phyloP scores from a whole-genome alignment of 2,888 invertebrate genomes.

The Linnaemya tessellans region DNA sequence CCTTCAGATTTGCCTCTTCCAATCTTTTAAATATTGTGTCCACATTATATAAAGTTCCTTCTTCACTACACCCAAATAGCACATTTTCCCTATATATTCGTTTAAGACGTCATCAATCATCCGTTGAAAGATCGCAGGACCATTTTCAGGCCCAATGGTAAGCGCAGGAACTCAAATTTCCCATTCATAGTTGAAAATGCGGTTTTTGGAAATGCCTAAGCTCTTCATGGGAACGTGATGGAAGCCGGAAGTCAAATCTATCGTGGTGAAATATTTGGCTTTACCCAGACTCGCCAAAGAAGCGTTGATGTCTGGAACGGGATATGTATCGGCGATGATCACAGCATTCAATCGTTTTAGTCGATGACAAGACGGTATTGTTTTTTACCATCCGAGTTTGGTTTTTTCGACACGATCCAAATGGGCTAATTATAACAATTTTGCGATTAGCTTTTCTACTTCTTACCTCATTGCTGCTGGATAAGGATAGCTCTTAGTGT shows the following conservation, averaged over 20 bases:
- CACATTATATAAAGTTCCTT: too few species aligned
- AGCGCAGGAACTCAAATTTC: background rate
- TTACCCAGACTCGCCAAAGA: background rate
- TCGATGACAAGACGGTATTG: constrained; percentile 3
- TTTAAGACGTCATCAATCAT: too few species aligned
- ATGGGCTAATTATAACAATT: constrained; percentile 72
- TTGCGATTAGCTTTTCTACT: constrained; percentile 75
- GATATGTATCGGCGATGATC: too few species aligned
- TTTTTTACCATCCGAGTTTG: background rate
- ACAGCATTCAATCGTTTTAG: too few species aligned
- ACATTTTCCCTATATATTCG: too few species aligned
- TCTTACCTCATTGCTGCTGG: constrained; percentile 76
- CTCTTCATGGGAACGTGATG: background rate
- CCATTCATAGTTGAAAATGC: background rate
- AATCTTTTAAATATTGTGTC: background rate
- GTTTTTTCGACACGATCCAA: constrained; percentile 2
- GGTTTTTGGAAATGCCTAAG: background rate
- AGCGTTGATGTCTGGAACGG: background rate
- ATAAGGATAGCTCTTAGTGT: constrained; percentile 9
- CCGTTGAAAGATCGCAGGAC: too few species aligned
- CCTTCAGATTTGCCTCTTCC: background rate
- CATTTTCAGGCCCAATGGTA: too few species aligned
- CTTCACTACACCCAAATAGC: too few species aligned
- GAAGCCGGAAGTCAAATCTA: background rate
- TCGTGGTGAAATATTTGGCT: background rate